Conservation (phyloP, 2,113 vertebrate genomes). For the Ondatra zibethicus region DNA sequence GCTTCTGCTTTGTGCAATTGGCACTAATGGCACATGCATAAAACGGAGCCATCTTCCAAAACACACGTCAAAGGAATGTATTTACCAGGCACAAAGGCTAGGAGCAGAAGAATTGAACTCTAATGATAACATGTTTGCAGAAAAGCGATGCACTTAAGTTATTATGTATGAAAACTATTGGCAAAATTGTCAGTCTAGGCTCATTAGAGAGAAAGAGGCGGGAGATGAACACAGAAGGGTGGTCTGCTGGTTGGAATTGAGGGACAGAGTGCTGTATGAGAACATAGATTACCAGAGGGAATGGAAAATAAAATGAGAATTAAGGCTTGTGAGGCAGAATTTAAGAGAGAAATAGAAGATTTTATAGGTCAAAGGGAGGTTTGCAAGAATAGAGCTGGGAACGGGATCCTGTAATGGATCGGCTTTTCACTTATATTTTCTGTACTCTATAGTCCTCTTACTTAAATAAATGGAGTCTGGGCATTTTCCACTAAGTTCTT, state of each 20-base stretch:
- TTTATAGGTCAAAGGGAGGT: slow-evolving; percentile 25
- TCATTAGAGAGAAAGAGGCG: slow-evolving; percentile 67
- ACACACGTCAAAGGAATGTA: slow-evolving; percentile 80
- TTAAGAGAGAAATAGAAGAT: not conserved
- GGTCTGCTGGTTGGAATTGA: slow-evolving; percentile 30
- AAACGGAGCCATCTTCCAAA: slow-evolving; percentile 83
- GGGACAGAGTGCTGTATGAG: not conserved
- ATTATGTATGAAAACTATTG: slow-evolving; percentile 87
- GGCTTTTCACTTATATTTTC: not conserved
- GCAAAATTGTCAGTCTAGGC: slow-evolving; percentile 83
- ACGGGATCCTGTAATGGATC: not conserved
- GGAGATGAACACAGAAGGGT: slow-evolving; percentile 57
- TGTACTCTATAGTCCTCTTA: not conserved
- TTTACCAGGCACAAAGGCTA: slow-evolving; percentile 82
- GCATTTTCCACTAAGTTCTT: slow-evolving; percentile 26
- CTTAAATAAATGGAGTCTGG: not conserved
- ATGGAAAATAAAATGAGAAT: slow-evolving; percentile 53
- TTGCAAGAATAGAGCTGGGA: slow-evolving; percentile 8
- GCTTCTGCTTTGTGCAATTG: slow-evolving; percentile 83
- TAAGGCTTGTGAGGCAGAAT: slow-evolving; percentile 40
- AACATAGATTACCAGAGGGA: not conserved
- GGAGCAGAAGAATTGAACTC: slow-evolving; percentile 84
- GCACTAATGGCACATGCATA: slow-evolving; percentile 87
- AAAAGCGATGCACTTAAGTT: slow-evolving; percentile 87
- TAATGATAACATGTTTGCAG: slow-evolving; percentile 83